phyloP scores from a whole-genome alignment of 2,888 invertebrate species.

The Callyntrura sp. region DNA sequence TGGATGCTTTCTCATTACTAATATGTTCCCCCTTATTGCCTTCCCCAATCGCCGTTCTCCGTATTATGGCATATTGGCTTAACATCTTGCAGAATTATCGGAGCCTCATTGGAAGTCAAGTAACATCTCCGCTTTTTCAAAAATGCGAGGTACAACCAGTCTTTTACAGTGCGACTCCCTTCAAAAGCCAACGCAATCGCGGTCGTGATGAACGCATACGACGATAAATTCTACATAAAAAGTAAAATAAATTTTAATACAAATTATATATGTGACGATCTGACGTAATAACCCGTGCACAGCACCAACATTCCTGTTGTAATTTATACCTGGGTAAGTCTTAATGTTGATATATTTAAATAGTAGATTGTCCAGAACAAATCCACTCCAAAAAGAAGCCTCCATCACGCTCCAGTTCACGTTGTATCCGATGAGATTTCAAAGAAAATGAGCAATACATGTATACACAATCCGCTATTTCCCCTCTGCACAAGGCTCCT shows the following conservation, averaged over 20 bases:
- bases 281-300: too few relatives aligned
- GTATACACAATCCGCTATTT: background rate
- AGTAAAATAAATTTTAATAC: too few relatives aligned
- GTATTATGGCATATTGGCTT: background rate
- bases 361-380: slow-evolving; percentile 65
- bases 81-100: slow-evolving; percentile 45
- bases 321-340: slow-evolving; percentile 67
- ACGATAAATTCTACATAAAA: slow-evolving; percentile 61
- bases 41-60: too few relatives aligned
- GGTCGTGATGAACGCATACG: slow-evolving; percentile 63
- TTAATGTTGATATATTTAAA: slow-evolving; percentile 60
- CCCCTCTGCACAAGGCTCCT: background rate
- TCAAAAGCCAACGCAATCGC: slow-evolving; percentile 65
- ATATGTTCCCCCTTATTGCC: background rate
- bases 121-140: slow-evolving; percentile 61
- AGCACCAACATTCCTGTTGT: too few relatives aligned
- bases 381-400: slow-evolving; percentile 74
- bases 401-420: slow-evolving; percentile 42
- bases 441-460: background rate
- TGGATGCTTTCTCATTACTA: slow-evolving; percentile 1
- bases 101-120: background rate
- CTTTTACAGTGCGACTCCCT: slow-evolving; percentile 55
- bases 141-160: slow-evolving; percentile 69
- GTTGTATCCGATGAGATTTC: background rate
- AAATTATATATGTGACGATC: too few relatives aligned